A percentile compares a stretch with the other conserved stretches of the same genome.
Evolutionary conservation across 64 coral and sea anemone species (phyloP).

Genomic region (Pachyseris speciosa): DNA sequence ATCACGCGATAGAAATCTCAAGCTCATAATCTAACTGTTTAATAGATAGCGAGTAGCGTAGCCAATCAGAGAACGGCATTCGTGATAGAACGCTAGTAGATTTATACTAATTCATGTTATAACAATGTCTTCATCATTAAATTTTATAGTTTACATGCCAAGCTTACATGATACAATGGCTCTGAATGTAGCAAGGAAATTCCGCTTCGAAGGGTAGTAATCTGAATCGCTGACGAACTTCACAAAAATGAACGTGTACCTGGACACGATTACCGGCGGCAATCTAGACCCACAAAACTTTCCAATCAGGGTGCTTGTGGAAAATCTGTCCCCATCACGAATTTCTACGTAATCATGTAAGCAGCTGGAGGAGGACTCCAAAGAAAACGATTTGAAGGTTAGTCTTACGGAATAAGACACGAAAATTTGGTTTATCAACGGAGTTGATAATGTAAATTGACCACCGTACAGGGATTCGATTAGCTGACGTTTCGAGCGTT

Average conservation of each 20-base stretch:
- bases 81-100: no score
- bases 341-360: slow-evolving; percentile 19
- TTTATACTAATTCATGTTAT: no score
- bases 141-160: neutral
- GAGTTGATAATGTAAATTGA: no score
- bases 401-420: neutral
- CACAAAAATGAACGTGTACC: slow-evolving; percentile 24
- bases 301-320: slow-evolving; percentile 2
- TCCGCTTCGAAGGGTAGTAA: neutral
- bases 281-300: neutral
- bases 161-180: slow-evolving; percentile 1
- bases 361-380: neutral
- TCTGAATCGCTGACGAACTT: slow-evolving; percentile 26
- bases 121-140: neutral
- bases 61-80: no score
- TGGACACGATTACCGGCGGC: slow-evolving; percentile 51
- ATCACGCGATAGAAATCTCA: no score
- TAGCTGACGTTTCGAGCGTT: no score
- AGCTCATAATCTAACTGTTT: no score
- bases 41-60: no score
- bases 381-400: neutral
- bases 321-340: neutral
- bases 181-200: slow-evolving; percentile 8
- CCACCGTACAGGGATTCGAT: no score
- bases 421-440: no score